These are phyloP conservation scores for Onychorhynchus coronatus DNA, from an alignment of 2,113 vertebrate species.

Conservation along the genomic window DNA sequence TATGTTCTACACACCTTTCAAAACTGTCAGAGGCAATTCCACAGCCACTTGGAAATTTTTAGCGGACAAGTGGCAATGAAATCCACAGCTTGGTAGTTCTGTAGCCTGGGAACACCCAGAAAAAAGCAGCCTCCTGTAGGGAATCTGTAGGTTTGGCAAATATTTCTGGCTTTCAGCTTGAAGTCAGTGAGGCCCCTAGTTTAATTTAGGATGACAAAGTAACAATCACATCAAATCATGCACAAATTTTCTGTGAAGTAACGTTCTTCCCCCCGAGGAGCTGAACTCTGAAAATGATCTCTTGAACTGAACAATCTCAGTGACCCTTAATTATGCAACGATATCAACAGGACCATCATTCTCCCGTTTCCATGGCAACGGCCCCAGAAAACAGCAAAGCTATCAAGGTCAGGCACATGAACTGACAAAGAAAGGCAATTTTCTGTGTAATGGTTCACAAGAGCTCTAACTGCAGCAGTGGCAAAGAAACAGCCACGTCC, in stretches of 20 bases:
- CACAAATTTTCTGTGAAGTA: not conserved
- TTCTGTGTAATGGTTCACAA: not conserved
- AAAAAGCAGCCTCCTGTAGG: not conserved
- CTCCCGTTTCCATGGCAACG: constrained; percentile 26
- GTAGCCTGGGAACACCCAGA: not conserved
- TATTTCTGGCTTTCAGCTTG: not conserved
- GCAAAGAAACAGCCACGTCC: not conserved
- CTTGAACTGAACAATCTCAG: not conserved
- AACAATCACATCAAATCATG: not conserved
- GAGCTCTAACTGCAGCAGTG: not conserved
- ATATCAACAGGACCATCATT: not conserved
- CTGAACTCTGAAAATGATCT: not conserved
- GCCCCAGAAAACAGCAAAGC: not conserved
- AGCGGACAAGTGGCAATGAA: not conserved
- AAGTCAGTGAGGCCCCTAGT: not conserved
- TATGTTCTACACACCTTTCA: not conserved
- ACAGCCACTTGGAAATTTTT: not conserved
- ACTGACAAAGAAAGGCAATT: not conserved
- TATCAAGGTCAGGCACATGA: constrained; percentile 1
- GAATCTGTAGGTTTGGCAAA: not conserved
- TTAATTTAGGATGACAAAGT: not conserved
- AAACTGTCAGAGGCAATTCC: not conserved
- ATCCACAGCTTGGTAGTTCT: not conserved
- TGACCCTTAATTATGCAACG: constrained; percentile 11
- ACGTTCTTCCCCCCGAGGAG: not conserved